Base-by-base conservation (phyloP, 2,888 invertebrate genomes). In the Brenthis hecate region DNA sequence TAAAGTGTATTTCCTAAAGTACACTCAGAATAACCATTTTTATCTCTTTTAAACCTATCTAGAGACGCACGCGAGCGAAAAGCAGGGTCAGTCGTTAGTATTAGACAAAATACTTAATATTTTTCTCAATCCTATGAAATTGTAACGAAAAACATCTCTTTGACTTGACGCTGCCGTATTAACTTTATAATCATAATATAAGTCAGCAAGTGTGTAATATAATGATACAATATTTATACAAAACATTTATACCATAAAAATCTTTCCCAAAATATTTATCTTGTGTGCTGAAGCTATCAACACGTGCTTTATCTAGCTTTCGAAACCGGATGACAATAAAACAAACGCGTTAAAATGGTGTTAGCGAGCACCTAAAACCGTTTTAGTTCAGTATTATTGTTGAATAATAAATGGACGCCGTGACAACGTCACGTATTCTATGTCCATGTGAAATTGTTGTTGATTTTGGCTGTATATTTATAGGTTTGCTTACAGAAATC, bases 301-400 rank as follows among this genome's bases (percentile, higher is more conserved):
- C 64, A 67, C 66, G 54, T 72, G 68, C 66, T 72, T 74, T 72
- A 72, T 76, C 73, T 69, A 66, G 66, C 74, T 86, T 83, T 83
- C 80, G 83, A 82, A 81, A 85, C 80, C 86, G 86, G 87, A 86
- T 76, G 78, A 78, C 80, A 80, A 78, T 84, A 83, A 85, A 85
- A 81, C 79, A 79, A 80, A 76, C 80, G 81, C 80, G 78, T 78
- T 81, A 77, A 82, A 66, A 55, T 55, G 55, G 63, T 79, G 64
- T 60, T 68, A 68, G 56, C 66, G 80, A 74, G 81, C 74, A 63
- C 50, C 66, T 70, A 60, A 58, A 60, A 54, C 48, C 60, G 4
- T 28, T 50, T 48, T 28, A 60, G 58, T n/a, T 48, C 23, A 14
- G 8, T 23, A 14, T 47, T 58, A 28, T 58, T 58, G 23, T 48